These are phyloP conservation scores for Listrodromus nycthemerus DNA, from an alignment of 2,888 invertebrate species.

Conservation along the genomic window DNA sequence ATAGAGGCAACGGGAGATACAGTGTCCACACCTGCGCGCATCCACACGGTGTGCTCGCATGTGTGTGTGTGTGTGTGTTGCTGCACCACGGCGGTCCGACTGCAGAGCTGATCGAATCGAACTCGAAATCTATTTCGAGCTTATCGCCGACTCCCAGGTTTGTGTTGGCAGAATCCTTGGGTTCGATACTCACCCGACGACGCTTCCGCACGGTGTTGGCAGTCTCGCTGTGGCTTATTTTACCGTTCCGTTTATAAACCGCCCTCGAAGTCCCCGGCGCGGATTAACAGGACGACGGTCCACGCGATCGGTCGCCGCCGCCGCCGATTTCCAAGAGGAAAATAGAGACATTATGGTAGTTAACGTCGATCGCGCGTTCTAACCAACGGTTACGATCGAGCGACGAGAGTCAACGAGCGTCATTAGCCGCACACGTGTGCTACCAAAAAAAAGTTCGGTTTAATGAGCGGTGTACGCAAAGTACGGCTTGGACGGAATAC, in stretches of 20 bases:
- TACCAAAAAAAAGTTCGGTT: background rate
- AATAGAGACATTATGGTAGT: conserved; percentile 68
- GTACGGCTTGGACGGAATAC: background rate
- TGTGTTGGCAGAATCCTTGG: background rate
- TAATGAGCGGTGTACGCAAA: background rate
- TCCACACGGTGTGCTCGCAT: background rate
- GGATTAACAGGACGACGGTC: conserved; percentile 17
- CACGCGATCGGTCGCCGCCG: conserved; percentile 42
- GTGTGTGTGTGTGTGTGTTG: background rate
- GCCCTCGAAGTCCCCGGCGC: conserved; percentile 1
- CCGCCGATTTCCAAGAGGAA: conserved; percentile 65
- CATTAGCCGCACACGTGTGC: conserved; percentile 4
- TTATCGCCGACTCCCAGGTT: conserved; percentile 9
- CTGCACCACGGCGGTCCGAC: background rate
- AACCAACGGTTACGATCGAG: conserved; percentile 59
- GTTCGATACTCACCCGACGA: background rate
- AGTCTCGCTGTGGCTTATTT: background rate
- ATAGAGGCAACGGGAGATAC: conserved; percentile 18
- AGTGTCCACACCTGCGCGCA: background rate
- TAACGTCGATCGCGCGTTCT: conserved; percentile 29
- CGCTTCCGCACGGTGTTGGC: background rate
- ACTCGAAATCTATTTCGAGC: conserved; percentile 67
- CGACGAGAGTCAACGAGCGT: conserved; percentile 13
- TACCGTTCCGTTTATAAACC: background rate
- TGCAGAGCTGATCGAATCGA: conserved; percentile 64